Evolutionary conservation across 1,140 invertebrate species (phyloP).

Genomic region (Cotesia typhae): DNA sequence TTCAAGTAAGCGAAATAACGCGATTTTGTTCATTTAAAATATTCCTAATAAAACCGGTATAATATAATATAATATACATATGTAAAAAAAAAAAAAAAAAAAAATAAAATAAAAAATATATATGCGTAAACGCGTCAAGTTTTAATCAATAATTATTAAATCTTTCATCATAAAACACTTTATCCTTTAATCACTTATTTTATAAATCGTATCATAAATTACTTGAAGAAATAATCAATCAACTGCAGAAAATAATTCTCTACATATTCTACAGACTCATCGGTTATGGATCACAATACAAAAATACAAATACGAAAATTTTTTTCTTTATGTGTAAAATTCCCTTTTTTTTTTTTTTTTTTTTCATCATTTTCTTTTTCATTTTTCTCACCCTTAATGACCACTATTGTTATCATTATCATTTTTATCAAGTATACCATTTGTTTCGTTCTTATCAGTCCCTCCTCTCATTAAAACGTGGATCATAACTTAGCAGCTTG

Average conservation of each 20-base stretch:
- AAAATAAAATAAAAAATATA: too few species aligned
- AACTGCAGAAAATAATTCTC: slow-evolving; percentile 38
- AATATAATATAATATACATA: too few species aligned
- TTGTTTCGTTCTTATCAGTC: slow-evolving; percentile 12
- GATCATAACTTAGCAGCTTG: slow-evolving; percentile 15
- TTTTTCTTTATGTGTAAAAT: slow-evolving; percentile 36
- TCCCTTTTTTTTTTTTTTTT: slow-evolving; percentile 32
- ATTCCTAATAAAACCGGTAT: too few species aligned
- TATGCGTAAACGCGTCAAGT: too few species aligned
- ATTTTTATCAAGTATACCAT: not conserved
- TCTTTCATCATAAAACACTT: not conserved
- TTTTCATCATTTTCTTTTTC: slow-evolving; percentile 6
- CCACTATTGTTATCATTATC: slow-evolving; percentile 2
- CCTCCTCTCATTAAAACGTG: slow-evolving; percentile 24
- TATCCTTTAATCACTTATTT: slow-evolving; percentile 1
- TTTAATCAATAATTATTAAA: too few species aligned
- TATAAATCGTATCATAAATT: slow-evolving; percentile 33
- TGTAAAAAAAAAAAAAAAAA: too few species aligned
- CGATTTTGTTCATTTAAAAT: too few species aligned
- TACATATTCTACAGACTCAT: slow-evolving; percentile 46
- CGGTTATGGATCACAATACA: slow-evolving; percentile 50
- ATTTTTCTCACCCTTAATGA: slow-evolving; percentile 23
- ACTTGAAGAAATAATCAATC: slow-evolving; percentile 21
- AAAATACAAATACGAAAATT: slow-evolving; percentile 59
- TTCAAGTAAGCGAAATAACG: too few species aligned